A percentile compares a stretch with the other conserved stretches of the same genome.
These are phyloP conservation scores for Theropithecus gelada DNA, from an alignment of 2,113 vertebrate genomes.

Conservation along the genomic window DNA sequence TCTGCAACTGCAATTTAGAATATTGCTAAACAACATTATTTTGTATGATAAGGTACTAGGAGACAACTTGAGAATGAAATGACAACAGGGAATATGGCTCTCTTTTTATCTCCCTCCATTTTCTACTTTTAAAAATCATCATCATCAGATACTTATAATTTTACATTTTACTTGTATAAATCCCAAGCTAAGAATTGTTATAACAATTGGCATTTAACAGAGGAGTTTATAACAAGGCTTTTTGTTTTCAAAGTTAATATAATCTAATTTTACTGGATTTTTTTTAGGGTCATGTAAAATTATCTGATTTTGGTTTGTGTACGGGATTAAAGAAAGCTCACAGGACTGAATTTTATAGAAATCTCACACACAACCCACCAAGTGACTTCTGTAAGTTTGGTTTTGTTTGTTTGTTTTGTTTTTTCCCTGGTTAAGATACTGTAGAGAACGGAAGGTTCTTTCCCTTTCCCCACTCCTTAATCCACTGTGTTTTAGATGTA, in stretches of 20 bases:
- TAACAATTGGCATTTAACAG: neutral
- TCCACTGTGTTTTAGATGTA: neutral
- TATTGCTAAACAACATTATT: neutral
- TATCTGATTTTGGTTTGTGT: slow-evolving; percentile 98
- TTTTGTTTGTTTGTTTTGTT: neutral
- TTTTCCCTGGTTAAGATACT: neutral
- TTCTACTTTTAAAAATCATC: neutral
- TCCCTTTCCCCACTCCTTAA: neutral
- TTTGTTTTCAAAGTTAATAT: slow-evolving; percentile 38
- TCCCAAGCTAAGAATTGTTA: slow-evolving; percentile 15
- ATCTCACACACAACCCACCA: slow-evolving; percentile 96
- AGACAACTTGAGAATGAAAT: neutral
- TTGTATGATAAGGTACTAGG: neutral
- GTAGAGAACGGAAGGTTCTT: neutral
- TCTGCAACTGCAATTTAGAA: neutral
- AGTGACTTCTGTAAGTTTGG: slow-evolving; percentile 97
- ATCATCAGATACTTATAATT: neutral
- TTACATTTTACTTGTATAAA: neutral
- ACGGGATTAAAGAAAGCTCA: slow-evolving; percentile 99
- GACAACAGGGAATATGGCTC: neutral
- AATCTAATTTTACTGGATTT: slow-evolving; percentile 22
- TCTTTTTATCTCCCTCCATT: neutral
- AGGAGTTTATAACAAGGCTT: slow-evolving; percentile 30
- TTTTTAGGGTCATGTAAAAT: slow-evolving; percentile 95
- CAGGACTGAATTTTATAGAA: slow-evolving; percentile 98